A percentile compares a stretch with the other conserved stretches of the same genome.
These are phyloP conservation scores for Dasypus novemcinctus DNA, from an alignment of 2,113 vertebrate species.

Conservation along the genomic window DNA sequence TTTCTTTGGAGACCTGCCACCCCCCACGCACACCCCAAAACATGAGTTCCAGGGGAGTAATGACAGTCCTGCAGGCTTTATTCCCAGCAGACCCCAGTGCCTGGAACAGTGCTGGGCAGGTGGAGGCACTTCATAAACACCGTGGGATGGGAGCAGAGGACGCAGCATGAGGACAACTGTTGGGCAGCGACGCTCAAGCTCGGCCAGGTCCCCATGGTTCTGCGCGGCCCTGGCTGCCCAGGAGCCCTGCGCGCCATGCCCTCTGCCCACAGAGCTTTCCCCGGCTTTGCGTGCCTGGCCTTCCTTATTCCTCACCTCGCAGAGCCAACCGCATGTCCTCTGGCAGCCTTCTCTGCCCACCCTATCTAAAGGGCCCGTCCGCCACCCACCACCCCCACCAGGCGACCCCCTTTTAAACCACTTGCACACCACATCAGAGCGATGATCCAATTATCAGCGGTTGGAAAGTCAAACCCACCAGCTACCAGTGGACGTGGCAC, in stretches of 20 bases:
- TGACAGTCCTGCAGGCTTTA: no score
- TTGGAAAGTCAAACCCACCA: background rate
- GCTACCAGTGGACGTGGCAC: background rate
- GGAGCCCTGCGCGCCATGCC: background rate
- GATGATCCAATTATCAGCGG: accelerated
- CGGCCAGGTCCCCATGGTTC: background rate
- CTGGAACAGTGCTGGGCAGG: background rate
- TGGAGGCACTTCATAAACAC: background rate
- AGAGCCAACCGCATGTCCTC: background rate
- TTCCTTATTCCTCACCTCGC: background rate
- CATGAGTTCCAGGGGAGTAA: background rate
- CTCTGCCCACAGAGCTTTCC: background rate
- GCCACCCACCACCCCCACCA: no score
- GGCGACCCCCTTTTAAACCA: background rate
- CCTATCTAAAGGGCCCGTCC: accelerated
- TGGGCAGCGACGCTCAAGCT: background rate
- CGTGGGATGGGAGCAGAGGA: background rate
- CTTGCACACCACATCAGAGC: no score
- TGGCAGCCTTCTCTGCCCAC: no score
- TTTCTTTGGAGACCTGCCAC: background rate
- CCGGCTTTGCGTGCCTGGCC: no score
- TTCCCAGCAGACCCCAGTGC: no score
- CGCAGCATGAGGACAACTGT: background rate
- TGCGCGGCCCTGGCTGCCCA: background rate
- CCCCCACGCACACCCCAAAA: no score